Evolutionary conservation across 1,140 invertebrate genomes (phyloP).

Genomic region (Phortica variegata): DNA sequence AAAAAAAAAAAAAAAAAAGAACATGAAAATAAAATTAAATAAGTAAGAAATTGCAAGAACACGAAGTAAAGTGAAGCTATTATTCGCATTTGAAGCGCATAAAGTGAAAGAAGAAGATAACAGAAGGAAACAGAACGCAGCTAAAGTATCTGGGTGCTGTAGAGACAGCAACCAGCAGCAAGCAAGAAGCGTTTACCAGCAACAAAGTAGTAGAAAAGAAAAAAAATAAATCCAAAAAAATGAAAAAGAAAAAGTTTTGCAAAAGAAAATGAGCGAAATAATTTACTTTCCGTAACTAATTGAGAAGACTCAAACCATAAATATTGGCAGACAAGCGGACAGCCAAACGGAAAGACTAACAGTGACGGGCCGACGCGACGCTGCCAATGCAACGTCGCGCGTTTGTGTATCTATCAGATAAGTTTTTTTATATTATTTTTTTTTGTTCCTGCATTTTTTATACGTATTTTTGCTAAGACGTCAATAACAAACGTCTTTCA

Average conservation of each 20-base stretch:
- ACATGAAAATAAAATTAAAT: constrained; percentile 14
- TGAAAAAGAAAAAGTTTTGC: constrained; percentile 19
- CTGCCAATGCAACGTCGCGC: no score
- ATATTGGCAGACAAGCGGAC: no score
- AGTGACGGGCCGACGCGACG: no score
- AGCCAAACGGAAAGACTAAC: no score
- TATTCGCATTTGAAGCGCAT: constrained; percentile 14
- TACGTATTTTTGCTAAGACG: no score
- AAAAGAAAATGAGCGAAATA: constrained; percentile 25
- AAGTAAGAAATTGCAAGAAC: constrained; percentile 14
- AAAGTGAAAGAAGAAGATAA: constrained; percentile 13
- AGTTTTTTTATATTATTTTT: no score
- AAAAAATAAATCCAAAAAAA: constrained; percentile 6
- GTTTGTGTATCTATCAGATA: no score
- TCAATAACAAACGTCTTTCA: no score
- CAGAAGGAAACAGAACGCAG: neutral
- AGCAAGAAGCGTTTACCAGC: constrained; percentile 12
- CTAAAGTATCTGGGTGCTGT: neutral
- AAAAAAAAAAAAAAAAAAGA: constrained; percentile 1
- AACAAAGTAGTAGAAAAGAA: constrained; percentile 15
- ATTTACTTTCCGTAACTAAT: constrained; percentile 50
- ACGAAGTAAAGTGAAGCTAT: no score
- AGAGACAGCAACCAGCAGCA: constrained; percentile 10
- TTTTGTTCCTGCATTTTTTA: no score
- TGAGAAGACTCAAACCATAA: constrained; percentile 16